A percentile compares a stretch with the other conserved stretches of the same genome.
phyloP scores from a whole-genome alignment of 1,140 invertebrate genomes.

The Nylanderia fulva region DNA sequence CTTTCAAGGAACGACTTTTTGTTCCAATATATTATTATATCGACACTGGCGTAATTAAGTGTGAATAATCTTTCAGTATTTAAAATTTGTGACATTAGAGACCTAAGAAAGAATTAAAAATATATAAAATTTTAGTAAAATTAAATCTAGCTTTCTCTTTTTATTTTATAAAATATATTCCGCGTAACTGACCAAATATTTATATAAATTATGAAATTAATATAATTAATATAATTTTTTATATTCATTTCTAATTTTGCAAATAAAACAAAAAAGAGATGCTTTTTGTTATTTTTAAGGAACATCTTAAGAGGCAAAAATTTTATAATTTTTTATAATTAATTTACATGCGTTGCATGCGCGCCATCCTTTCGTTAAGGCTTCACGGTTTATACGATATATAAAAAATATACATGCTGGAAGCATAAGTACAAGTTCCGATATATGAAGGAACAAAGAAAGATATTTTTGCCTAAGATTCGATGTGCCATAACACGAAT shows the following conservation, averaged over 20 bases:
- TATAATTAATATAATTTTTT: neutral
- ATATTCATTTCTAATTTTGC: neutral
- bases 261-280: neutral
- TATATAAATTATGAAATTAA: neutral
- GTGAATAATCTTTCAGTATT: neutral
- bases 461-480: slow-evolving; percentile 24
- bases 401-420: slow-evolving; percentile 80
- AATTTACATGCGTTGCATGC: neutral
- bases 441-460: slow-evolving; percentile 32
- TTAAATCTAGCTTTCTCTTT: neutral
- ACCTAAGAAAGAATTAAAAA: neutral
- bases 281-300: neutral
- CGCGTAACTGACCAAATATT: neutral
- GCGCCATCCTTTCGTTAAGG: slow-evolving; percentile 1
- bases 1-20: slow-evolving; percentile 5
- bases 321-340: too few relatives aligned
- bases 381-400: slow-evolving; percentile 66
- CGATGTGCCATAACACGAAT: slow-evolving; percentile 14
- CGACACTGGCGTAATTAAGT: neutral
- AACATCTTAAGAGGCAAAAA: neutral
- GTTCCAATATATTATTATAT: neutral
- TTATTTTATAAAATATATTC: neutral
- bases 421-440: slow-evolving; percentile 78
- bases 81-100: neutral
- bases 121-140: neutral